Evolutionary conservation across 2,888 invertebrate species (phyloP).

Genomic region (Ellobium chinense): DNA sequence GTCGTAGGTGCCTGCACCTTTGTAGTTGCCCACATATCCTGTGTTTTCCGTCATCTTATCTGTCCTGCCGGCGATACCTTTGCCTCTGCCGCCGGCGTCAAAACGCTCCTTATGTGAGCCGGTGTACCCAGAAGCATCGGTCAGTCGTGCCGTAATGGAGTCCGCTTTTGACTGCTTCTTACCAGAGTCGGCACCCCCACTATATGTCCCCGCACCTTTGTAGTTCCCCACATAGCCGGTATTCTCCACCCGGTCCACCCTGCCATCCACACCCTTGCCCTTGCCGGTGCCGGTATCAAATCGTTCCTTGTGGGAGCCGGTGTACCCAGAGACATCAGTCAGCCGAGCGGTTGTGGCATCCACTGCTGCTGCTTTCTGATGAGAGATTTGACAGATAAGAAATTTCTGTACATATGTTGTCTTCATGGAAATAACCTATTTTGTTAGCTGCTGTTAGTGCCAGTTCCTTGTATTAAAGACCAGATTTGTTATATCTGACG

Average conservation of each 20-base stretch:
- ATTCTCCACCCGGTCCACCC: slow-evolving; percentile 36
- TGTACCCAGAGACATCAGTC: slow-evolving; percentile 51
- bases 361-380: slow-evolving; percentile 33
- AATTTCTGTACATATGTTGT: no score
- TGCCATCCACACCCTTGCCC: slow-evolving; percentile 48
- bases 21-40: slow-evolving; percentile 39
- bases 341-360: slow-evolving; percentile 45
- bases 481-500: no score
- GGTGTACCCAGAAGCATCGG: slow-evolving; percentile 46
- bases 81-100: slow-evolving; percentile 37
- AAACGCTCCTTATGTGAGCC: slow-evolving; percentile 38
- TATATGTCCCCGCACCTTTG: slow-evolving; percentile 28
- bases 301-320: slow-evolving; percentile 50
- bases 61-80: slow-evolving; percentile 43
- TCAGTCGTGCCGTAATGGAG: slow-evolving; percentile 8
- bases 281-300: slow-evolving; percentile 48
- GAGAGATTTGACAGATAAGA: no score
- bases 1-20: neutral
- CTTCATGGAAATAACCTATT: no score
- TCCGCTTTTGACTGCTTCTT: no score
- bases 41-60: no score
- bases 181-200: no score
- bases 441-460: no score
- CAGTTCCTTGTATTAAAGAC: no score
- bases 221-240: slow-evolving; percentile 48